Evolutionary conservation across 2,888 invertebrate species (phyloP).

Genomic region (Eucera pruinosa): DNA sequence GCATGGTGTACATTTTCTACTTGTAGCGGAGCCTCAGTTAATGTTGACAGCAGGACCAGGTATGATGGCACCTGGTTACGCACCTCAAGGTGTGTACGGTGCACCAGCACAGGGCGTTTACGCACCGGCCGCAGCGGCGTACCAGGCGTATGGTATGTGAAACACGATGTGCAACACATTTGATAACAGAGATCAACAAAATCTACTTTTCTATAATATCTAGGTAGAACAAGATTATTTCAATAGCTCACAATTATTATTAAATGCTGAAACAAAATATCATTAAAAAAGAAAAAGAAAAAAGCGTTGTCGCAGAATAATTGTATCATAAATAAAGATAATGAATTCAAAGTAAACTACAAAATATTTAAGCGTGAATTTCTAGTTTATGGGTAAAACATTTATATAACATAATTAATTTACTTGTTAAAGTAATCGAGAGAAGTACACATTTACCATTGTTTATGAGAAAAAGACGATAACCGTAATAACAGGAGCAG

Average conservation of each 20-base stretch:
- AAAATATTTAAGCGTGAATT: constrained; percentile 64
- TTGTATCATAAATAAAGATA: constrained; percentile 59
- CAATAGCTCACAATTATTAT: constrained; percentile 67
- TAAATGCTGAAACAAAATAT: constrained; percentile 60
- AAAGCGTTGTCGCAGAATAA: constrained; percentile 54
- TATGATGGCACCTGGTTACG: constrained; percentile 88
- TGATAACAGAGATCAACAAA: constrained; percentile 76
- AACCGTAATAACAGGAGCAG: constrained; percentile 2
- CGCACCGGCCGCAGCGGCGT: constrained; percentile 85
- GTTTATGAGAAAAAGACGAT: constrained; percentile 30
- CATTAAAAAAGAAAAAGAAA: constrained; percentile 52
- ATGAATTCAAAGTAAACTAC: constrained; percentile 53
- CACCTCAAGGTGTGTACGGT: constrained; percentile 84
- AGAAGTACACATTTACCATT: constrained; percentile 34
- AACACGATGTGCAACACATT: constrained; percentile 71
- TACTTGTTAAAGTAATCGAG: constrained; percentile 50
- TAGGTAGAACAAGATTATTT: constrained; percentile 77
- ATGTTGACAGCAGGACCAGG: constrained; percentile 98
- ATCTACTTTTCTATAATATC: constrained; percentile 81
- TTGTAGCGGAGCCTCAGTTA: constrained; percentile 94
- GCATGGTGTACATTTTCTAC: constrained; percentile 7
- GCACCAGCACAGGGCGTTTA: constrained; percentile 81
- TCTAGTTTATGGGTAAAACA: constrained; percentile 64
- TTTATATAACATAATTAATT: constrained; percentile 53
- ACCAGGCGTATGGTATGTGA: constrained; percentile 89